Evolutionary conservation across 2,888 invertebrate genomes (phyloP).

Genomic region (Zygothrica quintamaculata): DNA sequence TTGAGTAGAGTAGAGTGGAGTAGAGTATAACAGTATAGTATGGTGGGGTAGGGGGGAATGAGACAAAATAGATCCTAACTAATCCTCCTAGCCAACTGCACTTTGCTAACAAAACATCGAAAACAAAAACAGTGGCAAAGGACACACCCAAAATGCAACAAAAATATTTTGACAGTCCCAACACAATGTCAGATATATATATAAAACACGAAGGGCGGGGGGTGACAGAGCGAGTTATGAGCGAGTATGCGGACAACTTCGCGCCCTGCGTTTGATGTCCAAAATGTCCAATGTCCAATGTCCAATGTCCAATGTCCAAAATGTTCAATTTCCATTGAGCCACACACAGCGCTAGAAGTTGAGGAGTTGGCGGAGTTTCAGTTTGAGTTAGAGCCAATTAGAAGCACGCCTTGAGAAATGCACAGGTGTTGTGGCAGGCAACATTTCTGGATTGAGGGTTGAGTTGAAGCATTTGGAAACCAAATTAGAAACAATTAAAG

Average conservation of each 20-base stretch:
- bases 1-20: too few relatives aligned
- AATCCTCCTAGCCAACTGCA: conserved; percentile 67
- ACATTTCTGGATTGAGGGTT: conserved; percentile 18
- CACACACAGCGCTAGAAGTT: conserved; percentile 20
- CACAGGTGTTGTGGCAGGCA: conserved; percentile 60
- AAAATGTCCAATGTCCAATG: too few relatives aligned
- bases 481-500: conserved; percentile 82
- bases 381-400: conserved; percentile 64
- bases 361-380: too few relatives aligned
- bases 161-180: conserved; percentile 78
- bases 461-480: conserved; percentile 47
- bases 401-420: conserved; percentile 79
- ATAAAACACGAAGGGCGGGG: conserved; percentile 7
- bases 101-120: conserved; percentile 75
- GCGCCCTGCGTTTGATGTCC: conserved; percentile 60
- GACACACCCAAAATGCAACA: conserved; percentile 77
- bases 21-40: too few relatives aligned
- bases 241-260: conserved; percentile 38
- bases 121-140: conserved; percentile 52
- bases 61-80: conserved; percentile 56
- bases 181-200: conserved; percentile 30
- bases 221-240: conserved; percentile 55
- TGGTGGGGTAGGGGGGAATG: too few relatives aligned
- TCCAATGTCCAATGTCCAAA: conserved; percentile 8
- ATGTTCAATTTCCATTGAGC: background rate